Base-by-base conservation (phyloP, 2,888 invertebrate species). In the Hypercompe scribonia region DNA sequence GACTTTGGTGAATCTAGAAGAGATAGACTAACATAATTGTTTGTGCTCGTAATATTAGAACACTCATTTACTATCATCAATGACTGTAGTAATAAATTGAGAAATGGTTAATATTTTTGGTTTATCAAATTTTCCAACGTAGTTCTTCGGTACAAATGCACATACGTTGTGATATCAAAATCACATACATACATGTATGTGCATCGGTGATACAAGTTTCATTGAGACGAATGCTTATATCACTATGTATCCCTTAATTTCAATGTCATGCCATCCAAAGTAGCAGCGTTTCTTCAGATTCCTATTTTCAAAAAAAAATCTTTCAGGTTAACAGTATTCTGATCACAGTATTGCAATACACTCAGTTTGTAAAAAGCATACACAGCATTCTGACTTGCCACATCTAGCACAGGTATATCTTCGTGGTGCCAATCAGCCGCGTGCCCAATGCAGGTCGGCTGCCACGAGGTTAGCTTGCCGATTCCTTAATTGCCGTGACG, bases 401-500 rank as follows among this genome's bases (percentile, higher is more conserved):
- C 78, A 82, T 90, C 90, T 78, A 88, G 88, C 70, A 54, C 24
- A 39, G 15, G 69, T 83, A 76, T 50, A 70, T 54, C 80, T 75
- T 50, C 46, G 76, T 69, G 69, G 85, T 90, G 93, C 93, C 95
- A 95, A 95, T 95, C 95, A 95, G 90, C 89, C 89, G 92, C 90
- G 90, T 89, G 89, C 90, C 92, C 92, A 90, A 91, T 92, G 91
- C 93, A 91, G 89, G 90, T 87, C 84, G 87, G 89, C 90, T 92
- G 94, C 93, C 94, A 92, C 90, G 94, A 92, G 95, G 95, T 94
- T 94, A 95, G 92, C 95, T 95, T 95, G 95, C 95, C 94, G 95
- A 95, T 95, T 95, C 95, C 95, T 95, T 95, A 95, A 95, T 95
- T 95, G 95, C 94, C 91, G 91, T 94, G 95, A 95, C 95, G 95